Evolutionary conservation across 2,113 vertebrate species (phyloP).

Genomic region (Chiloscyllium plagiosum): DNA sequence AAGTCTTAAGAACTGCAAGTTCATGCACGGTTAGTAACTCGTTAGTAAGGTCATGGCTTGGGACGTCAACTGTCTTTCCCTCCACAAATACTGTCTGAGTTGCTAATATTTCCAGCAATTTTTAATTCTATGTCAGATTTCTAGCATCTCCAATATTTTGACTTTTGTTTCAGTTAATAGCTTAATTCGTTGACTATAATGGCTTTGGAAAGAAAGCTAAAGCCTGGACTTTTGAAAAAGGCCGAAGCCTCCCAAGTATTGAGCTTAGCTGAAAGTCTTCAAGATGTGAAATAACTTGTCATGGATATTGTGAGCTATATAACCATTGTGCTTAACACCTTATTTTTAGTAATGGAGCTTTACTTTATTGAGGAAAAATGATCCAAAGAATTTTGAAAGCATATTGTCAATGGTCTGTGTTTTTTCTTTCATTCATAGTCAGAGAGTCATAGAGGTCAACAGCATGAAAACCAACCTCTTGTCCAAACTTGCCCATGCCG

Average conservation of each 20-base stretch:
- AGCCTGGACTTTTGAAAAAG: not conserved
- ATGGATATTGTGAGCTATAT: not conserved
- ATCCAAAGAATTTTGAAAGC: not conserved
- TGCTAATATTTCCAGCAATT: no score
- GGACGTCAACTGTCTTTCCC: not conserved
- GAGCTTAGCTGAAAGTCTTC: not conserved
- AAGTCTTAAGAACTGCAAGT: not conserved
- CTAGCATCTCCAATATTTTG: no score
- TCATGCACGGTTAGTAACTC: not conserved
- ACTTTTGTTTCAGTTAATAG: not conserved
- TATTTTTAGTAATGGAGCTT: not conserved
- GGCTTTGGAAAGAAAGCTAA: not conserved
- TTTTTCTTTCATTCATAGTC: not conserved
- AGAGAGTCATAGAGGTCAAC: no score
- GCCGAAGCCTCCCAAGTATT: not conserved
- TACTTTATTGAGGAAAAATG: not conserved
- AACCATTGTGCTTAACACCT: not conserved
- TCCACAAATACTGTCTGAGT: no score
- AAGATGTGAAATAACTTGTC: not conserved
- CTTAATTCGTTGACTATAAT: not conserved
- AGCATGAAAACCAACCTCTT: no score
- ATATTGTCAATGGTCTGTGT: not conserved
- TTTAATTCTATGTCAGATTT: no score
- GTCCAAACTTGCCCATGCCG: no score
- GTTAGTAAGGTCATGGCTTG: not conserved